Conservation (phyloP, 2,113 vertebrate species). For the Chionodraco myersi region DNA sequence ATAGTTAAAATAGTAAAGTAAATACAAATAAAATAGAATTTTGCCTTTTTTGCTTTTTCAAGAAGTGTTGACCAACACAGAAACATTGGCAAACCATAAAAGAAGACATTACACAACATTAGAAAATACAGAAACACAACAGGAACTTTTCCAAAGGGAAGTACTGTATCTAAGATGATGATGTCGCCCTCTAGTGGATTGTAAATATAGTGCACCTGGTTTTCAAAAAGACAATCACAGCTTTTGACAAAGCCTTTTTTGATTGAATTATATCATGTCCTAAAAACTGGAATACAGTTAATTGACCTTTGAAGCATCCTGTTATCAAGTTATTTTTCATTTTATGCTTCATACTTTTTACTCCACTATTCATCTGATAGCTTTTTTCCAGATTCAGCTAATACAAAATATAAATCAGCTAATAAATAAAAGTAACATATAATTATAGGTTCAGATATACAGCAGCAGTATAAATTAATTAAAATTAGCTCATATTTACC, state of each 20-base stretch:
- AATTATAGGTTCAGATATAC: too few species aligned
- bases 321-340: neutral
- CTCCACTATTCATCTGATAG: too few species aligned
- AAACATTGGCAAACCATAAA: neutral
- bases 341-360: too few species aligned
- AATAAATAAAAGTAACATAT: too few species aligned
- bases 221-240: neutral
- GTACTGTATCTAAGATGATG: neutral
- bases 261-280: neutral
- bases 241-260: neutral
- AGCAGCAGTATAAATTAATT: too few species aligned
- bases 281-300: slow-evolving; percentile 5
- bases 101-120: neutral
- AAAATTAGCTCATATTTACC: too few species aligned
- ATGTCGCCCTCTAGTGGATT: slow-evolving; percentile 65
- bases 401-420: too few species aligned
- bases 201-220: neutral
- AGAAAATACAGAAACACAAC: neutral
- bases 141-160: neutral
- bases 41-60: neutral
- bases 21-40: too few species aligned
- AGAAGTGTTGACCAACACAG: neutral
- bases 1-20: too few species aligned
- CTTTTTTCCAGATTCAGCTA: too few species aligned
- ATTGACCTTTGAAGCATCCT: neutral